A percentile compares a stretch with the other conserved stretches of the same genome.
phyloP scores from a whole-genome alignment of 2,797 vertebrate species.

The Petrocephalus schoutedeni region DNA sequence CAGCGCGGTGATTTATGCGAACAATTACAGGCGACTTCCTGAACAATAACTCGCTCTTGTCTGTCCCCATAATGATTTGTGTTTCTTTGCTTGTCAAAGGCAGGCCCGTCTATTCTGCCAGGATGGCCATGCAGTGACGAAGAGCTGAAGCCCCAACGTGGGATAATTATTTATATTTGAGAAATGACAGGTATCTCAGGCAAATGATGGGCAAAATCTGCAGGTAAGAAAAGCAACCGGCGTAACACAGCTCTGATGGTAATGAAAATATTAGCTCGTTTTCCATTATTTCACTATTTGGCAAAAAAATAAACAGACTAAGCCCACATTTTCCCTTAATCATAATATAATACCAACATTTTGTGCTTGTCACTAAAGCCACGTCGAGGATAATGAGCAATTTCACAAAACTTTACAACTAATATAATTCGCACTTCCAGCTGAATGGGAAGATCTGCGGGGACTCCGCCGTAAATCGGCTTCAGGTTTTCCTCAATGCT shows the following conservation, averaged over 20 bases:
- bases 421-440: neutral
- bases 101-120: conserved; percentile 7
- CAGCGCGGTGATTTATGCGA: neutral
- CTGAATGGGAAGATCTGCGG: neutral
- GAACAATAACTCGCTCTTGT: neutral
- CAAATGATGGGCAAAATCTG: neutral
- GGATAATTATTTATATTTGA: neutral
- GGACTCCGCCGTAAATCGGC: neutral
- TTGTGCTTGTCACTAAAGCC: neutral
- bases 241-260: neutral
- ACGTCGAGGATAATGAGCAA: neutral
- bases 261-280: neutral
- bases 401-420: neutral
- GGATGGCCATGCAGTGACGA: neutral
- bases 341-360: neutral
- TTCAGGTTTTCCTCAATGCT: neutral
- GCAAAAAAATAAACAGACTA: neutral
- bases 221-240: neutral
- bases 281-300: neutral
- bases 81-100: neutral
- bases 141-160: neutral
- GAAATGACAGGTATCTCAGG: neutral
- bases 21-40: neutral
- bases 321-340: neutral
- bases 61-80: conserved; percentile 11